Evolutionary conservation across 2,113 vertebrate species (phyloP).

Genomic region (Chamaea fasciata): DNA sequence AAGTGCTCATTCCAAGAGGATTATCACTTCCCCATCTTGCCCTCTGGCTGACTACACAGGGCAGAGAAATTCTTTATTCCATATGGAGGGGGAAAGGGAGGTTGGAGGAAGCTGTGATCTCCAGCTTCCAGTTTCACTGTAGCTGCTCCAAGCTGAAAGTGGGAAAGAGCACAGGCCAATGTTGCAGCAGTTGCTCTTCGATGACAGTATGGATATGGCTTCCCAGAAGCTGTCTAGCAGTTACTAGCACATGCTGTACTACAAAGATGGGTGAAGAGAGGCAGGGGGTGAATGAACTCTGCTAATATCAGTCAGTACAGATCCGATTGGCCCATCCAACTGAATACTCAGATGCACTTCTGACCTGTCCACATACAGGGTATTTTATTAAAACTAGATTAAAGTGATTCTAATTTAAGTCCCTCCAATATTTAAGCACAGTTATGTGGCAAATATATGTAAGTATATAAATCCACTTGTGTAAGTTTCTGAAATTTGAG

Average conservation of each 20-base stretch:
- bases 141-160: conserved; percentile 4
- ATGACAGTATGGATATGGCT: not conserved
- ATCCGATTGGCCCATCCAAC: not conserved
- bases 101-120: conserved; percentile 21
- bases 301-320: not conserved
- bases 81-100: conserved; percentile 31
- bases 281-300: not conserved
- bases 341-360: not conserved
- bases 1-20: conserved; percentile 43
- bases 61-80: conserved; percentile 46
- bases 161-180: not conserved
- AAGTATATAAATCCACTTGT: not conserved
- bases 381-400: not conserved
- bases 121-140: conserved; percentile 17
- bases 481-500: not conserved
- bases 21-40: conserved; percentile 62
- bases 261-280: not conserved
- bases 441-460: not conserved
- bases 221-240: not conserved
- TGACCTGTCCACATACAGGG: not conserved
- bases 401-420: not conserved
- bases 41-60: conserved; percentile 45
- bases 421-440: not conserved
- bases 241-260: not conserved
- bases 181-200: not conserved